Conservation (phyloP, 1,140 invertebrate species). For the Monomorium pharaonis region DNA sequence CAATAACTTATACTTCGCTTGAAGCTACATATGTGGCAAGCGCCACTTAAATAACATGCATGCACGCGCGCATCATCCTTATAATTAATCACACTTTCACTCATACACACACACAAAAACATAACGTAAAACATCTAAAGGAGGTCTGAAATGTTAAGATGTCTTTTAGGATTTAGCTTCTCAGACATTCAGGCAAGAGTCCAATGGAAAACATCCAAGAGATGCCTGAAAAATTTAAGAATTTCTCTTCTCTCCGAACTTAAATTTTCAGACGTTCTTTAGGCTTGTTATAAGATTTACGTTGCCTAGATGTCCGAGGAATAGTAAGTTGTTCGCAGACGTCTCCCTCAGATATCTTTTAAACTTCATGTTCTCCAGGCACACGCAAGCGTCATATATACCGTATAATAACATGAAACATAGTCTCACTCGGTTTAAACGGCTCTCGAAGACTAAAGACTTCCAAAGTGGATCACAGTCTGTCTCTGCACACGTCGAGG, state of each 20-base stretch:
- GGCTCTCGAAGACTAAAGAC: constrained; percentile 81
- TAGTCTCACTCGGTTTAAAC: constrained; percentile 74
- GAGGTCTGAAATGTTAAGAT: neutral
- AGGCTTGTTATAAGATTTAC: neutral
- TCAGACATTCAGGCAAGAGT: neutral
- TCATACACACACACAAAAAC: neutral
- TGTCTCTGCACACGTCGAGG: constrained; percentile 78
- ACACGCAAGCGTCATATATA: constrained; percentile 26
- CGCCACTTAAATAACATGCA: constrained; percentile 66
- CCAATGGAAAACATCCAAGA: neutral
- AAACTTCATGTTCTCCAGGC: neutral
- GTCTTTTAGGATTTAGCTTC: neutral
- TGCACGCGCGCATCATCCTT: constrained; percentile 27
- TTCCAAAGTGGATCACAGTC: constrained; percentile 83
- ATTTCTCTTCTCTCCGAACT: neutral
- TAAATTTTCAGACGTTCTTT: neutral
- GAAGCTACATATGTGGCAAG: constrained; percentile 64
- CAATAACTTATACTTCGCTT: constrained; percentile 81
- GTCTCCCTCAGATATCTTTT: neutral
- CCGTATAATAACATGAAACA: constrained; percentile 54
- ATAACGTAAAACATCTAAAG: constrained; percentile 12
- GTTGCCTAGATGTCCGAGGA: neutral
- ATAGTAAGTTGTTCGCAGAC: neutral
- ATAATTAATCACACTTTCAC: constrained; percentile 47
- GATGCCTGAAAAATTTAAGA: neutral